Evolutionary conservation across 2,888 invertebrate species (phyloP), one percentile per base, ranked within the genome.

Genomic region (Cryptocephalus primarius): DNA sequence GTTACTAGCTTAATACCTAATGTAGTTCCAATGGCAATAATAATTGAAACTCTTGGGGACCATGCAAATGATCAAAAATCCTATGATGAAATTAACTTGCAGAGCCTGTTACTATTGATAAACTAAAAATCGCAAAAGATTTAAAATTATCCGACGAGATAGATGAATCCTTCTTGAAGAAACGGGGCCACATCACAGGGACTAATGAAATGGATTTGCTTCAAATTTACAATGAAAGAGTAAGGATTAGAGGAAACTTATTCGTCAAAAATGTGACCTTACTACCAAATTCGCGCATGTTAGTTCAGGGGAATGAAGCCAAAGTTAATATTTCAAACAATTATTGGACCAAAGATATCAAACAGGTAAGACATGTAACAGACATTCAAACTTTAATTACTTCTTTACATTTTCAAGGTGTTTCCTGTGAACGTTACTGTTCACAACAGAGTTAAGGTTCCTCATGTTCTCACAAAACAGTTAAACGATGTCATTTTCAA

Each of bases 311-410:
- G 4, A 54, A 58, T 31, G 48, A 60, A 45, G 62, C 64, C 43
- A 51, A 58, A 46, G 38, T 46, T 2, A 51, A 60, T 48, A 42
- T 57, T 31, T 39, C 51, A 10, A 47, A 60, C 12, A 49, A 57
- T 39, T 70, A 63, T 51, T 70, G 69, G 69, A 59, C 58, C n/a
- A 69, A 66, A 56, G 61, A 48, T 46, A 58, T 55, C 42, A 50
- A 60, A 47, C 69, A 69, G 56, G 65, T 64, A 54, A 45, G 32
- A 22, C 9, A 39, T 22, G 6, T 22, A 22, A 22, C 6, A 22
- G 6, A 6, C 13, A 36, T 43, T 9, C 42, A 41, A n/a, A 9
- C 9, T 48, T 43, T 49, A 13, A 45, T 36, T 47, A 42, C 45
- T 43, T 47, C 36, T 31, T 22, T 22, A 22, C 22, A 22, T 22